phyloP scores from a whole-genome alignment of 2,888 invertebrate species.

The Clepsis dumicolana region DNA sequence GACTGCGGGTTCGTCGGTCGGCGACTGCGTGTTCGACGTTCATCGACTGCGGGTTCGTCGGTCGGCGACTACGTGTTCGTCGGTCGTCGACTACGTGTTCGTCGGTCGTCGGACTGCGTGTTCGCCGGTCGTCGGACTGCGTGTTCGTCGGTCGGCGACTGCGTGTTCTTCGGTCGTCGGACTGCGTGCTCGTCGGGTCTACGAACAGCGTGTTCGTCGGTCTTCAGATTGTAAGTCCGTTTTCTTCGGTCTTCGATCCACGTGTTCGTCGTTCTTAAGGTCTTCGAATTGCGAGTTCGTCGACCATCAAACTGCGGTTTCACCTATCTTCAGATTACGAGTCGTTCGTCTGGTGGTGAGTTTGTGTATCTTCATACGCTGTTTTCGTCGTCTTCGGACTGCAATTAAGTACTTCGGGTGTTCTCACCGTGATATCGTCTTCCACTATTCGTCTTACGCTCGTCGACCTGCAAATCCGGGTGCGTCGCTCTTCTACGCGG shows the following conservation, averaged over 20 bases:
- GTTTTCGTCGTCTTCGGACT: slow-evolving; percentile 6
- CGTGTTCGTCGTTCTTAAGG: slow-evolving; percentile 18
- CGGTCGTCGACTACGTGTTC: slow-evolving; percentile 4
- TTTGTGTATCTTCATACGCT: slow-evolving; percentile 1
- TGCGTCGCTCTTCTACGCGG: not conserved
- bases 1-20: not conserved
- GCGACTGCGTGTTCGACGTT: not conserved
- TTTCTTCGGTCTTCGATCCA: slow-evolving; percentile 5
- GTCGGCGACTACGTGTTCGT: no score
- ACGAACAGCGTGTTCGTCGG: not conserved
- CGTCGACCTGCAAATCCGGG: not conserved
- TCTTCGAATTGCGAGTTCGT: slow-evolving; percentile 7
- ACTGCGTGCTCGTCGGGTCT: not conserved
- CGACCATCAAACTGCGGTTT: not conserved
- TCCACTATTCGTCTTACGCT: no score
- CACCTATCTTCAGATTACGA: not conserved
- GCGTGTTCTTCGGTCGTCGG: not conserved
- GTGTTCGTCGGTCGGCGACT: not conserved
- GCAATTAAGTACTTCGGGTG: not conserved
- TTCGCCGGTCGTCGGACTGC: not conserved
- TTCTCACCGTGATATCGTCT: not conserved
- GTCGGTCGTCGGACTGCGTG: slow-evolving; percentile 3
- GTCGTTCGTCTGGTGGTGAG: not conserved
- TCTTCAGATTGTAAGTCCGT: slow-evolving; percentile 2
- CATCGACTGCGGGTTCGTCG: not conserved